Percentiles rank a stretch among this genome's conserved stretches.
Evolutionary conservation across 2,888 invertebrate genomes (phyloP).

Genomic region (Ceratothoa steindachneri): DNA sequence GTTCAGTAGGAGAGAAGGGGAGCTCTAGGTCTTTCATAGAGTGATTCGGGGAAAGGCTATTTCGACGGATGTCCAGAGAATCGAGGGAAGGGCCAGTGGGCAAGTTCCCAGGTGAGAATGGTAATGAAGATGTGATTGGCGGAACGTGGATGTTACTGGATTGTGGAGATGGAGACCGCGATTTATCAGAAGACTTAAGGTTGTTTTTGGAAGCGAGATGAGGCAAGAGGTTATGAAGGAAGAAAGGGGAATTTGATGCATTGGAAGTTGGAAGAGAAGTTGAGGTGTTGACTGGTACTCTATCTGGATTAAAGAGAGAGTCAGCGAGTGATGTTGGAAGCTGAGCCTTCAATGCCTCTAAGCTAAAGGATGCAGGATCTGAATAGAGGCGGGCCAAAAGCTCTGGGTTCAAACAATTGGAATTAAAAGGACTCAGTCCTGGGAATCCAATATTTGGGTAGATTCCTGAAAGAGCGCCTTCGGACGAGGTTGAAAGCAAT

Average conservation of each 20-base stretch:
- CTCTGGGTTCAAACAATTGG: slow-evolving; percentile 72
- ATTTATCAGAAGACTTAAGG: slow-evolving; percentile 29
- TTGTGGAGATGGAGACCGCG: slow-evolving; percentile 42
- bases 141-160: slow-evolving; percentile 23
- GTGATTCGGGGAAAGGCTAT: slow-evolving; percentile 59
- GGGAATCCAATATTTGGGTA: slow-evolving; percentile 37
- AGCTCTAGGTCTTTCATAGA: slow-evolving; percentile 57
- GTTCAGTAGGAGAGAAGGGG: slow-evolving; percentile 51
- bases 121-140: slow-evolving; percentile 15
- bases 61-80: slow-evolving; percentile 50
- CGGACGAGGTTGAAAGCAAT: slow-evolving; percentile 67
- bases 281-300: slow-evolving; percentile 56
- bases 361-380: slow-evolving; percentile 57
- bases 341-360: slow-evolving; percentile 63
- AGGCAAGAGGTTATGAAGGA: slow-evolving; percentile 41
- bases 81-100: not conserved
- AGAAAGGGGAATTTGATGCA: slow-evolving; percentile 41
- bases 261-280: slow-evolving; percentile 21
- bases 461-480: slow-evolving; percentile 19
- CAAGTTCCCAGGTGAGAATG: not conserved
- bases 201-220: slow-evolving; percentile 43
- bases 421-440: slow-evolving; percentile 50
- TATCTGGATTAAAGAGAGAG: slow-evolving; percentile 56
- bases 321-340: slow-evolving; percentile 57
- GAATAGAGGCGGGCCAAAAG: slow-evolving; percentile 73